Base-by-base conservation (phyloP, 2,888 invertebrate genomes). In the Drosophila nr. perissopoda region DNA sequence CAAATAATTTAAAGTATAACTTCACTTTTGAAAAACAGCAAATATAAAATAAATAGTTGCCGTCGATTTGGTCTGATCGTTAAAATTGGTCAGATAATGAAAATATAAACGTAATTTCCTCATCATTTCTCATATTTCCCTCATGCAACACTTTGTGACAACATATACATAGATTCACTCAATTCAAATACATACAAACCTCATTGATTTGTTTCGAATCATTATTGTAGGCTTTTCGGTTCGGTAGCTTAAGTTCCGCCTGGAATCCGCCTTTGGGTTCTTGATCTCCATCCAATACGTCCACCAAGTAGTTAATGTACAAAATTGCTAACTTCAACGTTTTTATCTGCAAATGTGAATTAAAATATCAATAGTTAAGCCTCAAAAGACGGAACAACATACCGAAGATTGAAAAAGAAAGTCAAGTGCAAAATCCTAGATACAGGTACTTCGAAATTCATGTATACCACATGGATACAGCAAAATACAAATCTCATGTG, bases 251-350 rank as follows among this genome's bases (percentile, higher is more conserved):
- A 31, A 98, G 94, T 91, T 98, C 98, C 0, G 98, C 98, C 62
- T 97, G 95, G 94, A 98, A 98, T 0, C 96, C 97, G 13, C 96
- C 96, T 0, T 96, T 96, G 0, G 97, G 96, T 78, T 96, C 96
- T 56, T 96, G 97, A 89, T 98, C 97, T 65, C 97, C 97, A 91
- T 97, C 96, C 82, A 99, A 93, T 1, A 98, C 97, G 79, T 97
- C 96, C 94, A 98, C 97, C 65, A 99, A 94, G 93, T 98, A 98
- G 7, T 97, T 96, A 84, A 98, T 98, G 93, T 98, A 98, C 0
- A 97, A 96, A 0, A 98, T 99, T 0, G 99, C 99, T 88, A 99
- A 94, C 71, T 98, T 95, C 34, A 99, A 94, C 0, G 99, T 99
- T 94, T 99, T 99, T 84, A 99, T 99, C 95, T 98, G 95, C 68